These are phyloP conservation scores for Antheraea yamamai DNA, from an alignment of 2,888 invertebrate genomes.

Conservation along the genomic window DNA sequence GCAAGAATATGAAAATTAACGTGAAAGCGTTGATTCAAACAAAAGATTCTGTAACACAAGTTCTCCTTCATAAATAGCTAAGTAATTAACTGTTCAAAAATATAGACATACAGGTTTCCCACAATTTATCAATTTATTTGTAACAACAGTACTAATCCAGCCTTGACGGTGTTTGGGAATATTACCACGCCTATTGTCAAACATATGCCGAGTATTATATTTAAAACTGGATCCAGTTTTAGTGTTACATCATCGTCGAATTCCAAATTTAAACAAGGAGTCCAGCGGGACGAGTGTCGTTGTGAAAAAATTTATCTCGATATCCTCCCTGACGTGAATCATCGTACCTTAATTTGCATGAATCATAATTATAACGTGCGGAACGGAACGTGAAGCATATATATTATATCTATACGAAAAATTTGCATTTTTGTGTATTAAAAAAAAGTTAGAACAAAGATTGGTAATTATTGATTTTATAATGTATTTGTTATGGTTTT, in stretches of 20 bases:
- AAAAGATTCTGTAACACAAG: too few relatives aligned
- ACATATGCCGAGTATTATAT: conserved; percentile 16
- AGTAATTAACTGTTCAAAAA: background rate
- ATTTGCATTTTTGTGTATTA: background rate
- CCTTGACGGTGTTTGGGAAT: conserved; percentile 20
- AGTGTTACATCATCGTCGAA: conserved; percentile 49
- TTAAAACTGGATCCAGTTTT: conserved; percentile 38
- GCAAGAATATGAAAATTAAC: too few relatives aligned
- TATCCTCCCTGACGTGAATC: conserved; percentile 49
- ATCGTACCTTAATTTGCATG: conserved; percentile 46
- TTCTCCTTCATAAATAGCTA: too few relatives aligned
- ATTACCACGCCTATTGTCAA: conserved; percentile 14
- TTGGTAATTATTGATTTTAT: conserved; percentile 5
- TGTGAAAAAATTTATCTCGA: conserved; percentile 33
- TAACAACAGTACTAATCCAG: background rate
- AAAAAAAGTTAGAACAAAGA: background rate
- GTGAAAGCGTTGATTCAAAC: too few relatives aligned
- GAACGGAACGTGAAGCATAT: background rate
- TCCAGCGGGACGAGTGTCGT: conserved; percentile 23
- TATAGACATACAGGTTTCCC: background rate
- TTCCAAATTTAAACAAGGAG: conserved; percentile 36
- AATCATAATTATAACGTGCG: conserved; percentile 44
- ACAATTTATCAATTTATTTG: background rate
- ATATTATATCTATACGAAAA: background rate
- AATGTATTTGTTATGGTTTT: background rate